Evolutionary conservation across 1,140 invertebrate genomes (phyloP), one percentile per base, ranked within the genome.

Genomic region (Muscidifurax raptorellus): DNA sequence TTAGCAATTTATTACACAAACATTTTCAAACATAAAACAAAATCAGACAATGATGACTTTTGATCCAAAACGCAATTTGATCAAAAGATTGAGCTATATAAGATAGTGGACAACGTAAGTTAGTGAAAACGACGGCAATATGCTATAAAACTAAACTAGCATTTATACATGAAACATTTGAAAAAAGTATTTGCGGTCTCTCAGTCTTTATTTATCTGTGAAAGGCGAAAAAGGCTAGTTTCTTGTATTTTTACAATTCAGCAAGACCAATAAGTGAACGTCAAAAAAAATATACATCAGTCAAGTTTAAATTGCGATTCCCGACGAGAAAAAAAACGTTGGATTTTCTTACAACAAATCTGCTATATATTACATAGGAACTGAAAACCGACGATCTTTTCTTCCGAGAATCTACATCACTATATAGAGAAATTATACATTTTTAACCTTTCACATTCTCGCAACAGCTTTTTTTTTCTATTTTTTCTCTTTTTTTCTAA

Each of bases 151-250:
- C 32, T 76, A 69, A 76, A 76, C 72, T 72, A 78, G 82, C 66
- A 32, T 78, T 2, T 71, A 12, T 79, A 67, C 30, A 40, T 74
- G 80, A 27, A 52, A 72, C 66, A 75, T 64, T 40, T n/a, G 40
- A 75, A 84, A 52, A 79, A 80, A 72, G 15, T 44, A 71, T 59
- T 84, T 75, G 27, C 36, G 30, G 32, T 80, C 27, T 71, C 25
- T 84, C 83, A 80, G 83, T 80, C 77, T 84, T 84, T 44, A 66
- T 66, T 79, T 59, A 80, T 18, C 6, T 32, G 67, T 72, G 12
- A 72, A 80, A 85, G 30, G 59, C 66, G 64, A 25, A 80, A 72
- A 74, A 59, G 52, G 52, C 1, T 52, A n/a, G 18, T 79, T 84
- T 64, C 9, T 47, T 15, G n/a, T 40, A 36, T 78, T 71, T 72